These are phyloP conservation scores for Xenopus laevis DNA, from an alignment of 2,113 vertebrate species.

Conservation along the genomic window DNA sequence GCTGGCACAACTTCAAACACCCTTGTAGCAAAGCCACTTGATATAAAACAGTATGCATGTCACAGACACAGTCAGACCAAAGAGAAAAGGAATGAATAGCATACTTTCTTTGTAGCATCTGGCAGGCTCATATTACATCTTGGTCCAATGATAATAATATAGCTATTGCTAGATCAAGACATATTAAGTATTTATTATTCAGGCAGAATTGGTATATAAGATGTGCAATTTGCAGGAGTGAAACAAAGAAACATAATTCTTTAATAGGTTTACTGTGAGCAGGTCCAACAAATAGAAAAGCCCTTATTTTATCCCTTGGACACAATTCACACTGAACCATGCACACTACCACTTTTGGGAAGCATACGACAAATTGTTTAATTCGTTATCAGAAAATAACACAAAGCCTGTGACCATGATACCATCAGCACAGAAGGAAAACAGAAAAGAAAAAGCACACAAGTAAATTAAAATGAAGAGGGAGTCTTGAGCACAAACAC, in stretches of 20 bases:
- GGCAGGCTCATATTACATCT: not conserved
- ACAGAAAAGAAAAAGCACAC: not conserved
- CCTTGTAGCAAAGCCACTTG: too few species aligned
- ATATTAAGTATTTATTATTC: not conserved
- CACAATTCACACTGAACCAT: not conserved
- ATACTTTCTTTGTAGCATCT: too few species aligned
- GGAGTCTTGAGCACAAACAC: not conserved
- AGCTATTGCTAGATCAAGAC: not conserved
- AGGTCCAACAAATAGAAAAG: not conserved
- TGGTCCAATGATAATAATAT: not conserved
- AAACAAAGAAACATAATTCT: not conserved
- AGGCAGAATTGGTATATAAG: not conserved
- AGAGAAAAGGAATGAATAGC: too few species aligned
- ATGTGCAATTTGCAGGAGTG: not conserved
- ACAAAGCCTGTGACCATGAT: not conserved
- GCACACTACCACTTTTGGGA: not conserved
- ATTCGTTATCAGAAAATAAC: conserved; percentile 10
- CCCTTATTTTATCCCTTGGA: not conserved
- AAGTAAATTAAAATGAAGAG: conserved; percentile 10
- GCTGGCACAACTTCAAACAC: too few species aligned
- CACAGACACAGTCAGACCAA: not conserved
- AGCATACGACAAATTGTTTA: not conserved
- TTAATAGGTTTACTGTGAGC: not conserved
- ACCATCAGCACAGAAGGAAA: conserved; percentile 4
- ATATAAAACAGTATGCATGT: too few species aligned